These are phyloP conservation scores for Dione vanillae DNA, from an alignment of 2,888 invertebrate genomes.

Conservation along the genomic window DNA sequence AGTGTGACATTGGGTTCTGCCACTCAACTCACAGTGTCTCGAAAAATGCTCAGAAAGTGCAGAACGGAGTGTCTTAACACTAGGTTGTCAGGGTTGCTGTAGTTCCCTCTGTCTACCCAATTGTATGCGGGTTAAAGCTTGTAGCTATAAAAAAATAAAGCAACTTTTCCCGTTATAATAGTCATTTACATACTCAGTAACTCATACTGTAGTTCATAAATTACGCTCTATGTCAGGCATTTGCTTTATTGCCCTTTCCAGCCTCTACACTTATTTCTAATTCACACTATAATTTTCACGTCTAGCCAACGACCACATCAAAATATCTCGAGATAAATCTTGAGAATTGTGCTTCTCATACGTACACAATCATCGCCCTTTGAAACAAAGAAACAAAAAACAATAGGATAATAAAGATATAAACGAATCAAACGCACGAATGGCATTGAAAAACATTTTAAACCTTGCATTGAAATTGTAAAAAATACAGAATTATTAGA, in stretches of 20 bases:
- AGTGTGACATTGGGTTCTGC: too few species aligned
- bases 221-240: background rate
- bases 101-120: too few species aligned
- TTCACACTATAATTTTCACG: constrained; percentile 15
- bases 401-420: constrained; percentile 33
- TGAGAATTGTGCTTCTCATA: constrained; percentile 36
- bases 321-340: constrained; percentile 29
- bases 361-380: constrained; percentile 30
- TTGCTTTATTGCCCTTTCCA: background rate
- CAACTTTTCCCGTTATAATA: background rate
- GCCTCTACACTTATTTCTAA: background rate
- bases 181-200: background rate
- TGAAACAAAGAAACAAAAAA: constrained; percentile 33
- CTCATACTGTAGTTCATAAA: background rate
- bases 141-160: too few species aligned
- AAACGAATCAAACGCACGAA: constrained; percentile 23
- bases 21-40: too few species aligned
- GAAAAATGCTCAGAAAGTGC: too few species aligned
- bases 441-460: constrained; percentile 29
- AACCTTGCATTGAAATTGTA: constrained; percentile 17
- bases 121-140: too few species aligned
- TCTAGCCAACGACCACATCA: constrained; percentile 26
- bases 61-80: too few species aligned
- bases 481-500: background rate
- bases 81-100: too few species aligned